Evolutionary conservation across 2,888 invertebrate species (phyloP).

Genomic region (Sturmia bella): DNA sequence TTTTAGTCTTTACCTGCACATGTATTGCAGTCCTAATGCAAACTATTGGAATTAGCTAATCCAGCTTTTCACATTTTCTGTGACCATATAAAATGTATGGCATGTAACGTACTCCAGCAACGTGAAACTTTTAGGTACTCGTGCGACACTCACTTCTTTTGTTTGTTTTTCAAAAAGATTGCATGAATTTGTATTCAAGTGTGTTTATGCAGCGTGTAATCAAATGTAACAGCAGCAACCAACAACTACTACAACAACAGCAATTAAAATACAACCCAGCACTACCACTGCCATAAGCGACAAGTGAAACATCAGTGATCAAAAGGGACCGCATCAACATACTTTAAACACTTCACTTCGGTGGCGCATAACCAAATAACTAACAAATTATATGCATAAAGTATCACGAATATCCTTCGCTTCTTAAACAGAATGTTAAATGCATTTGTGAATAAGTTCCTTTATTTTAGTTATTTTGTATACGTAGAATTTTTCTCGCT

Average conservation of each 20-base stretch:
- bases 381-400: slow-evolving; percentile 49
- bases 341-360: slow-evolving; percentile 39
- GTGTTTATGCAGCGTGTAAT: slow-evolving; percentile 34
- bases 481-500: background rate
- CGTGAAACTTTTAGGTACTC: background rate
- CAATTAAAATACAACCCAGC: slow-evolving; percentile 16
- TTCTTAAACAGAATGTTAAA: slow-evolving; percentile 36
- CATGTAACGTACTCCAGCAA: slow-evolving; percentile 25
- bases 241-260: slow-evolving; percentile 25
- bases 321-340: slow-evolving; percentile 42
- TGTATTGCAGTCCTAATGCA: too few relatives aligned
- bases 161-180: slow-evolving; percentile 48
- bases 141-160: background rate
- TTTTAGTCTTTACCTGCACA: too few relatives aligned
- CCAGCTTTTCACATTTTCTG: too few relatives aligned
- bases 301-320: slow-evolving; percentile 49
- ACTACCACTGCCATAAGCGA: slow-evolving; percentile 31
- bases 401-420: slow-evolving; percentile 10
- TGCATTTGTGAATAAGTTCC: slow-evolving; percentile 11
- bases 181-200: slow-evolving; percentile 7
- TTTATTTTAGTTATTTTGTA: background rate
- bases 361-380: slow-evolving; percentile 11
- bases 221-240: slow-evolving; percentile 34
- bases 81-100: background rate
- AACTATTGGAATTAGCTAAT: too few relatives aligned